Evolutionary conservation across 2,113 vertebrate genomes (phyloP).

Genomic region (Miniopterus natalensis): DNA sequence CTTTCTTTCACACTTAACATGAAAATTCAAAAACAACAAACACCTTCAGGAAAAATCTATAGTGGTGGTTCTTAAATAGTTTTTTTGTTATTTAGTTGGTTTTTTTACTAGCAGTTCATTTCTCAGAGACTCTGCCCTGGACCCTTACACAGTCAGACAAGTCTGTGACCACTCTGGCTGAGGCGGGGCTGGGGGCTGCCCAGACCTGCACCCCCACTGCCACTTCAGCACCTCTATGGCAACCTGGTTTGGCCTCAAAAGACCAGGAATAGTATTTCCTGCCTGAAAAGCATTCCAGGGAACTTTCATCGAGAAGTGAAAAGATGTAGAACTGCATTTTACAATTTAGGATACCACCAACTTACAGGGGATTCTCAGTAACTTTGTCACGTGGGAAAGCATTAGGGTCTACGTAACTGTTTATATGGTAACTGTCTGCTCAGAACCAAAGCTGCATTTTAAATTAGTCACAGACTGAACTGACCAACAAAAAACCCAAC

Average conservation of each 20-base stretch:
- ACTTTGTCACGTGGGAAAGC: accelerated
- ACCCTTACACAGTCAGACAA: not conserved
- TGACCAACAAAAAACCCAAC: not conserved
- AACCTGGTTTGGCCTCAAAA: not conserved
- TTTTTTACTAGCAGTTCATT: not conserved
- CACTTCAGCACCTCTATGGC: not conserved
- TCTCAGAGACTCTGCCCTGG: not conserved
- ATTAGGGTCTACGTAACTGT: accelerated
- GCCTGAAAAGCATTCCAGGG: not conserved
- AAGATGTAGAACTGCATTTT: not conserved
- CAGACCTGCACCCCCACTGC: not conserved
- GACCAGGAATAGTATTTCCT: not conserved
- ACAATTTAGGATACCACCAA: not conserved
- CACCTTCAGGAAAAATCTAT: not conserved
- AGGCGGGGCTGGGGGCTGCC: not conserved
- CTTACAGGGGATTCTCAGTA: not conserved
- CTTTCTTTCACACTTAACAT: not conserved
- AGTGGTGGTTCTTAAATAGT: not conserved
- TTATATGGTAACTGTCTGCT: not conserved
- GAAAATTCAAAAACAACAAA: not conserved
- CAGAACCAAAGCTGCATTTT: not conserved
- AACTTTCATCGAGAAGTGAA: not conserved
- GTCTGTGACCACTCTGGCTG: not conserved
- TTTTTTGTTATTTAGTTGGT: not conserved
- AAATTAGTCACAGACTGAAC: not conserved